These are phyloP conservation scores for Stichopus horrens DNA, from an alignment of 53 echinoderm and acorn worm genomes.

Conservation along the genomic window DNA sequence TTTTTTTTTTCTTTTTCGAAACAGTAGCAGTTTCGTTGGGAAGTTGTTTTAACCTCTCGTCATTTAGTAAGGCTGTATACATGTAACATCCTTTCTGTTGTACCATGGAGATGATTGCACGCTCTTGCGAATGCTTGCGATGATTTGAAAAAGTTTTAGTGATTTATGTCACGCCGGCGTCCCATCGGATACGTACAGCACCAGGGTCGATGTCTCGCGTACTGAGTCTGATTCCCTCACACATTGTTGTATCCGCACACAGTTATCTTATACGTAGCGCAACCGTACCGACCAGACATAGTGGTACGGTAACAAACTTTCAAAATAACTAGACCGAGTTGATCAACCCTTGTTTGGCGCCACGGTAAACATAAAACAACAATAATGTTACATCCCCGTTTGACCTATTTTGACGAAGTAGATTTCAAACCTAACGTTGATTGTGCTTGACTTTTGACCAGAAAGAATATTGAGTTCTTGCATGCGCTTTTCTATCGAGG, in stretches of 20 bases:
- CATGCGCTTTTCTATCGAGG: background rate
- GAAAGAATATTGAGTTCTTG: background rate
- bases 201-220: too few species aligned
- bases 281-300: background rate
- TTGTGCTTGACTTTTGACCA: background rate
- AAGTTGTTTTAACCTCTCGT: too few species aligned
- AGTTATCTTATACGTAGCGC: too few species aligned
- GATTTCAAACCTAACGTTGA: background rate
- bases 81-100: too few species aligned
- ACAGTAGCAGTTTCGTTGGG: too few species aligned
- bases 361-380: slow-evolving; percentile 18
- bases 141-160: too few species aligned
- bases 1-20: too few species aligned
- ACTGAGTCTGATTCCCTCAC: too few species aligned
- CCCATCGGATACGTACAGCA: background rate
- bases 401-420: background rate
- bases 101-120: too few species aligned
- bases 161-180: background rate
- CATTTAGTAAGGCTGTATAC: too few species aligned
- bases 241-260: too few species aligned
- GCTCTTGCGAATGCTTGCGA: too few species aligned
- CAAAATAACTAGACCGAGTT: background rate
- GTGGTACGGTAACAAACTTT: slow-evolving; percentile 9
- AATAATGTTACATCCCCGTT: slow-evolving; percentile 30
- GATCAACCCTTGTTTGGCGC: slow-evolving; percentile 31